Conservation (phyloP, 2,797 vertebrate genomes). For the Gymnothorax javanicus region DNA sequence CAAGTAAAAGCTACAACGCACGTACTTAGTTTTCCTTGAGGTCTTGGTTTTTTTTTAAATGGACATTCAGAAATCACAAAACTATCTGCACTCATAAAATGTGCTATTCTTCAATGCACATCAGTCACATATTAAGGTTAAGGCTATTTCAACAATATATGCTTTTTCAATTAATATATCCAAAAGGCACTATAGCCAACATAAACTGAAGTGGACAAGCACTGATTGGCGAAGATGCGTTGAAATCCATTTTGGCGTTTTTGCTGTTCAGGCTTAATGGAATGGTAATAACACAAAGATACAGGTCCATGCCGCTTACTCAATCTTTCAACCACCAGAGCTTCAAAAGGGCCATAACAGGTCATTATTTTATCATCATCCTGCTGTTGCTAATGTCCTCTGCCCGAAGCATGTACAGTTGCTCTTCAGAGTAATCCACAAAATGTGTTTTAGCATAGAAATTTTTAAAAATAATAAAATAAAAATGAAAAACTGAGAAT, state of each 20-base stretch:
- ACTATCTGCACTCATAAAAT: background rate
- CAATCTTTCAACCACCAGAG: background rate
- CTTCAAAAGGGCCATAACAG: background rate
- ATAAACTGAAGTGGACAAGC: background rate
- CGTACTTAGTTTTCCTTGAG: background rate
- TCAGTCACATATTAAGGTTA: background rate
- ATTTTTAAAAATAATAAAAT: no score
- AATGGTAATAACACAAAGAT: background rate
- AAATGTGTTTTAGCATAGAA: background rate
- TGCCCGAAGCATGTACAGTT: background rate
- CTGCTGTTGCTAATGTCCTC: background rate
- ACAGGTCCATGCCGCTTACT: background rate
- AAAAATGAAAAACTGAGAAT: no score
- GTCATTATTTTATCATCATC: background rate
- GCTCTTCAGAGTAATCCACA: background rate
- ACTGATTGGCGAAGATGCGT: background rate
- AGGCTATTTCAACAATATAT: background rate
- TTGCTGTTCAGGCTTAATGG: background rate
- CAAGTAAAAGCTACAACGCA: background rate
- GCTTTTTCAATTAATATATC: background rate
- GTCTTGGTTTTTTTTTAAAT: background rate
- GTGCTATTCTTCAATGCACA: background rate
- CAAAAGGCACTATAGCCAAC: no score
- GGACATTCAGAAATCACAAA: background rate
- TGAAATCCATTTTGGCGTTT: background rate